Evolutionary conservation across 2,797 vertebrate species (phyloP).

Genomic region (Melopsittacus undulatus): DNA sequence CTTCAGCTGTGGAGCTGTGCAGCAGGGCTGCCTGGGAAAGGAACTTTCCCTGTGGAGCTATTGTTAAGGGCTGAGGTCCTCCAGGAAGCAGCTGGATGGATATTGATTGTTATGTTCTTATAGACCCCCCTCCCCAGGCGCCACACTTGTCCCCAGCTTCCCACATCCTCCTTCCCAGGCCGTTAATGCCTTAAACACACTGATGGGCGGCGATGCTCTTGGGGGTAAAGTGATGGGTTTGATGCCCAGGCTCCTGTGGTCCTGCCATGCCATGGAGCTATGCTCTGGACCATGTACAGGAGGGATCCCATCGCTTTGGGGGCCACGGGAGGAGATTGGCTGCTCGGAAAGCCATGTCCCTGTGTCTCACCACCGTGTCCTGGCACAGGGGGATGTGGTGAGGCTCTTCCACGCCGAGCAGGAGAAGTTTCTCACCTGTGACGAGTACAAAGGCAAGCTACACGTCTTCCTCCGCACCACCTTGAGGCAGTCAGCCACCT

Average conservation of each 20-base stretch:
- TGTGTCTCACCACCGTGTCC: not conserved
- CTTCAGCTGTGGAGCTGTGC: not conserved
- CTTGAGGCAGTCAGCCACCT: constrained; percentile 91
- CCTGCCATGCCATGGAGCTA: fast-evolving
- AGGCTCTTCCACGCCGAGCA: constrained; percentile 95
- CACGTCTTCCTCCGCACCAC: constrained; percentile 95
- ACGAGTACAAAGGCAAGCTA: constrained; percentile 89
- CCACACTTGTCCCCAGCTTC: not conserved
- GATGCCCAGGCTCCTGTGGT: fast-evolving
- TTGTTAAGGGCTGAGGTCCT: constrained; percentile 25
- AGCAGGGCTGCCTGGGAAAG: constrained; percentile 53
- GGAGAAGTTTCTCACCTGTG: constrained; percentile 96
- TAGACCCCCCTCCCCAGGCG: not conserved
- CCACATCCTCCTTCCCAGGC: not conserved
- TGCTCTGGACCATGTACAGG: not conserved
- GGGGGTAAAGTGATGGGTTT: not conserved
- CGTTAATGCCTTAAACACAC: not conserved
- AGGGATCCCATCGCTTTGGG: not conserved
- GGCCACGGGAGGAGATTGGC: not conserved
- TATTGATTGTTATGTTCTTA: constrained; percentile 11
- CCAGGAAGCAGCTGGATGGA: constrained; percentile 65
- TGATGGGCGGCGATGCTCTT: fast-evolving
- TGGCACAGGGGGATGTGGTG: constrained; percentile 89
- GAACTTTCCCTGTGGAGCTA: constrained; percentile 58
- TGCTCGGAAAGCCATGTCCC: not conserved